phyloP scores from a whole-genome alignment of 2,888 invertebrate species.

The Dryobota labecula region DNA sequence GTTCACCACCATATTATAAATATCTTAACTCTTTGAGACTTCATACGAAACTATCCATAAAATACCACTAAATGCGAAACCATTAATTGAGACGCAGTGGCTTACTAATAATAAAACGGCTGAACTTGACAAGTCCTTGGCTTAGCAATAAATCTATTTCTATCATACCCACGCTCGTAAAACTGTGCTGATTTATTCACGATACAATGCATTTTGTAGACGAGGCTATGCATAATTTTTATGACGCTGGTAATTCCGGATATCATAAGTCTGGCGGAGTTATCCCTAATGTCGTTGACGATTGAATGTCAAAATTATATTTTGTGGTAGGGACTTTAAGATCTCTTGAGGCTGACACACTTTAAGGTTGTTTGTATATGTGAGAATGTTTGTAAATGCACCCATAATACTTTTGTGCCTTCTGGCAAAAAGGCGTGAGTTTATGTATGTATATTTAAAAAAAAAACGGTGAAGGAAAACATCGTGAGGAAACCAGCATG shows the following conservation, averaged over 20 bases:
- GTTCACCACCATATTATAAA: not conserved
- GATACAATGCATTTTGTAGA: slow-evolving; percentile 29
- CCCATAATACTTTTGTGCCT: no score
- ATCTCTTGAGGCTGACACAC: no score
- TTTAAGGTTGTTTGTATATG: no score
- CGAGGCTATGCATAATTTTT: slow-evolving; percentile 1
- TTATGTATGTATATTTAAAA: no score
- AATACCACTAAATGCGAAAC: slow-evolving; percentile 11
- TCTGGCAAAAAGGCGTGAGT: no score
- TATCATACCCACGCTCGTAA: slow-evolving; percentile 65
- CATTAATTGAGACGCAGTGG: slow-evolving; percentile 29
- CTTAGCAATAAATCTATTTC: slow-evolving; percentile 78
- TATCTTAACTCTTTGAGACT: not conserved
- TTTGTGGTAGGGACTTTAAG: no score
- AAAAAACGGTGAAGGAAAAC: no score
- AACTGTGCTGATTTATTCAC: slow-evolving; percentile 39
- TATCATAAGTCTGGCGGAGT: no score
- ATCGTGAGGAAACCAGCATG: no score
- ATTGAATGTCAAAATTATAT: not conserved
- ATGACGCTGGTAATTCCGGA: not conserved
- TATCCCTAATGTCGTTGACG: not conserved
- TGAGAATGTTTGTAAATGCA: no score
- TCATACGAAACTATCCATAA: slow-evolving; percentile 12
- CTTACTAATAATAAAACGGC: slow-evolving; percentile 46
- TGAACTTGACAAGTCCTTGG: slow-evolving; percentile 78